phyloP scores from a whole-genome alignment of 2,888 invertebrate species.

The Andrena dorsata region DNA sequence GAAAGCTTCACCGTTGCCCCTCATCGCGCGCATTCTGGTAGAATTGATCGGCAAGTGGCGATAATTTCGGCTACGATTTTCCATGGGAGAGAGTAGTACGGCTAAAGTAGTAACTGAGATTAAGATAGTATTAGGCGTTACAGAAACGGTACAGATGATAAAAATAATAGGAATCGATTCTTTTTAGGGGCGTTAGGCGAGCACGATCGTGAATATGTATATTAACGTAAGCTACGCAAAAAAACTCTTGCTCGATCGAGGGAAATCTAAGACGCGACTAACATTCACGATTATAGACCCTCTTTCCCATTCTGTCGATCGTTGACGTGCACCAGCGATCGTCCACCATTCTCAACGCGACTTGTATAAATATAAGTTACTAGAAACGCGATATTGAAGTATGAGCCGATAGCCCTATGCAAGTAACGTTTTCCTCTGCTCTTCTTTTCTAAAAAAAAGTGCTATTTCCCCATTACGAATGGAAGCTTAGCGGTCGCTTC shows the following conservation, averaged over 20 bases:
- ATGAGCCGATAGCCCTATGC: constrained; percentile 29
- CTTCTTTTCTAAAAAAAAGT: constrained; percentile 33
- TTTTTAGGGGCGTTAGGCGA: constrained; percentile 50
- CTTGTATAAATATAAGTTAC: constrained; percentile 39
- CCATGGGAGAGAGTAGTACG: constrained; percentile 31
- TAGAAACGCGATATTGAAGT: constrained; percentile 46
- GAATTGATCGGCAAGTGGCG: not conserved
- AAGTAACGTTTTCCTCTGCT: constrained; percentile 26
- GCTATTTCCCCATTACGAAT: not conserved
- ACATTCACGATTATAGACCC: constrained; percentile 13
- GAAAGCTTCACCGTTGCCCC: not conserved
- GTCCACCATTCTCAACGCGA: constrained; percentile 20
- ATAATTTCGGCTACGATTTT: constrained; percentile 23
- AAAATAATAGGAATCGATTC: constrained; percentile 71
- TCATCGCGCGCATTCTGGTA: not conserved
- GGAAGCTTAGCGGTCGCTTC: not conserved
- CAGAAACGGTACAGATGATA: constrained; percentile 55
- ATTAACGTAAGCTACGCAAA: constrained; percentile 44
- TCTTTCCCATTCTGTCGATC: constrained; percentile 11
- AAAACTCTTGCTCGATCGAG: constrained; percentile 33
- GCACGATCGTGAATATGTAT: constrained; percentile 51
- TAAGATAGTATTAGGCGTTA: constrained; percentile 50
- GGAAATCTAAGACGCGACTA: constrained; percentile 41
- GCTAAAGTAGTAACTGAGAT: constrained; percentile 48
- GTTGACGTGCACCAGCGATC: constrained; percentile 23